phyloP scores from a whole-genome alignment of 2,113 vertebrate species.

The Petaurus breviceps region DNA sequence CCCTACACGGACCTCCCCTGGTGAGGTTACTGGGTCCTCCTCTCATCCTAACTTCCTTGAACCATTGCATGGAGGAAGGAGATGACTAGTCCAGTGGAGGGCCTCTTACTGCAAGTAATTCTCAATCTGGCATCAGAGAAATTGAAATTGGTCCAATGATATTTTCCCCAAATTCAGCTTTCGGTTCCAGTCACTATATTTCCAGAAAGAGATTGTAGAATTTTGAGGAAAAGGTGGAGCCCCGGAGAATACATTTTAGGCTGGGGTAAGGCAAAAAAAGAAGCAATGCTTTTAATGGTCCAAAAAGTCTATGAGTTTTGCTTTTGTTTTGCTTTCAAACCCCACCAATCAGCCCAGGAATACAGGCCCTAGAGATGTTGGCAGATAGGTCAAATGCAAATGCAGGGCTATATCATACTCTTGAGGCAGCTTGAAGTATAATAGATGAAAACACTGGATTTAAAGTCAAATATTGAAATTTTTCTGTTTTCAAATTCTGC shows the following conservation, averaged over 20 bases:
- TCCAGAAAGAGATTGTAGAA: neutral
- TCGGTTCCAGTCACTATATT: neutral
- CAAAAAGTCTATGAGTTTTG: neutral
- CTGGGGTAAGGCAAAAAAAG: neutral
- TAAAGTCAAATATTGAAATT: neutral
- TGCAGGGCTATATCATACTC: neutral
- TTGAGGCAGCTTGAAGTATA: neutral
- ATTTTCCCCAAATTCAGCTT: neutral
- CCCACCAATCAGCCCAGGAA: neutral
- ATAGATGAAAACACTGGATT: neutral
- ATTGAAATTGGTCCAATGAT: neutral
- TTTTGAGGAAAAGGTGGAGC: neutral
- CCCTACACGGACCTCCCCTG: neutral
- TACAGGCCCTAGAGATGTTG: neutral
- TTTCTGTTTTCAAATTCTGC: neutral
- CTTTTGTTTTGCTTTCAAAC: neutral
- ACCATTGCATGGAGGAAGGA: neutral
- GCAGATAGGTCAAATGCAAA: neutral
- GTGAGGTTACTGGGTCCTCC: neutral
- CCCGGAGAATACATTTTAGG: neutral
- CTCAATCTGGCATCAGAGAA: neutral
- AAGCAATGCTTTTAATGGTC: neutral
- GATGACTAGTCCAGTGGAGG: neutral
- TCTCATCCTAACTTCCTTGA: neutral
- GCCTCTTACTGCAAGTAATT: neutral